These are phyloP conservation scores for Podargus strigoides DNA, from an alignment of 2,797 vertebrate species.

Conservation along the genomic window DNA sequence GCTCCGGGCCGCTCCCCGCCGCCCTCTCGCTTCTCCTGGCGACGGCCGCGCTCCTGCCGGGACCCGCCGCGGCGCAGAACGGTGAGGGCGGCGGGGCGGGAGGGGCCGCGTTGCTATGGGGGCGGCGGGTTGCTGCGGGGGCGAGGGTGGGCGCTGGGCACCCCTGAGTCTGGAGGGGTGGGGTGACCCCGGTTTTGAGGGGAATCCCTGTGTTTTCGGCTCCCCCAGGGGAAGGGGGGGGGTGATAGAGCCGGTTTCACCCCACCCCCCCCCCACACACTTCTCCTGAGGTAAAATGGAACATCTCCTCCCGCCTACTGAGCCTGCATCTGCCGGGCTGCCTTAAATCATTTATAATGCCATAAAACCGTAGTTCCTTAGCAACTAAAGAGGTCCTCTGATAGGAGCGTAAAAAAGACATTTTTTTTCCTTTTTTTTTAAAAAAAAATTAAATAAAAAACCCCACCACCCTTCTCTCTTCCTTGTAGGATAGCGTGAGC, in stretches of 20 bases:
- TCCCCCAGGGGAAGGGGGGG: neutral
- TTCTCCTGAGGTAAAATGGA: neutral
- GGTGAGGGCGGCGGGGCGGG: constrained; percentile 53
- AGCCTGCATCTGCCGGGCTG: constrained; percentile 40
- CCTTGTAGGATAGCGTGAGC: constrained; percentile 41
- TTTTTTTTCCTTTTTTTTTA: no score
- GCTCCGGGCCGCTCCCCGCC: constrained; percentile 58
- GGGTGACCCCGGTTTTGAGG: neutral
- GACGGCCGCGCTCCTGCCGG: constrained; percentile 63
- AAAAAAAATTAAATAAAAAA: neutral
- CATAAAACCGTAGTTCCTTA: constrained; percentile 68
- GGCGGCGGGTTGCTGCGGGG: neutral
- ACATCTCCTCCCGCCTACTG: constrained; percentile 45
- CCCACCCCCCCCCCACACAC: no score
- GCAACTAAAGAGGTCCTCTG: constrained; percentile 58
- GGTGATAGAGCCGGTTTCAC: neutral
- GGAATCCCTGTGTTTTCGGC: neutral
- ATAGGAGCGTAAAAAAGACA: constrained; percentile 10
- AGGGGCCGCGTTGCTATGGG: neutral
- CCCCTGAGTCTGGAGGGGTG: neutral
- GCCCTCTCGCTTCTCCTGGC: constrained; percentile 63
- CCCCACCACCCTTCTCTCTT: neutral
- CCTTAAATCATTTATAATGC: constrained; percentile 61
- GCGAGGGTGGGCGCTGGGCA: neutral
- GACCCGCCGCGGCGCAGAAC: constrained; percentile 70